Conservation (phyloP, 2,113 vertebrate genomes). For the Pseudopipra pipra region DNA sequence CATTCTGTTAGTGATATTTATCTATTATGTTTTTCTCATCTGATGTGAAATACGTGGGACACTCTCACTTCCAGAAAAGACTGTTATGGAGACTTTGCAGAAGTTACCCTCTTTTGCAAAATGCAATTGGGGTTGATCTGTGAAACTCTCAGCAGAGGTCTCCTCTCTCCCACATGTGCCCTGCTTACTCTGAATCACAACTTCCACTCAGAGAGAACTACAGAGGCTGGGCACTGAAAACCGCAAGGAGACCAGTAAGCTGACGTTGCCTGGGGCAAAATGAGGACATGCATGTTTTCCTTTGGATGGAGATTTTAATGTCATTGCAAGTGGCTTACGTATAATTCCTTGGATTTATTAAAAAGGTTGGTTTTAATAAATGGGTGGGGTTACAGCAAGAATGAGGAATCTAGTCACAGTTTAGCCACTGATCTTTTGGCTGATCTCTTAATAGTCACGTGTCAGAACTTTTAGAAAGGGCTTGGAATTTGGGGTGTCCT, state of each 20-base stretch:
- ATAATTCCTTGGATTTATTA: slow-evolving; percentile 46
- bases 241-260: neutral
- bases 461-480: neutral
- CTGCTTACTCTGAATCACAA: neutral
- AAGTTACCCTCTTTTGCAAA: neutral
- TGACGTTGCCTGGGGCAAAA: neutral
- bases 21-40: neutral
- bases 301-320: neutral
- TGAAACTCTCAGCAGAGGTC: neutral
- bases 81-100: neutral
- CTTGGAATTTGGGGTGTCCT: neutral
- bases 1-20: neutral
- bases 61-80: neutral
- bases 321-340: neutral
- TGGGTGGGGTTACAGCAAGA: neutral
- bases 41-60: neutral
- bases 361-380: slow-evolving; percentile 8
- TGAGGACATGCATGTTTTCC: slow-evolving; percentile 4
- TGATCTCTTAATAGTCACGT: neutral
- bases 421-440: neutral
- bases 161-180: neutral
- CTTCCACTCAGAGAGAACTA: neutral
- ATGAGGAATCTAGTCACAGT: neutral
- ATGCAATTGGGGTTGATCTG: neutral
- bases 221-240: neutral